Evolutionary conservation across 2,113 vertebrate species (phyloP).

Genomic region (Psettodes erumei): DNA sequence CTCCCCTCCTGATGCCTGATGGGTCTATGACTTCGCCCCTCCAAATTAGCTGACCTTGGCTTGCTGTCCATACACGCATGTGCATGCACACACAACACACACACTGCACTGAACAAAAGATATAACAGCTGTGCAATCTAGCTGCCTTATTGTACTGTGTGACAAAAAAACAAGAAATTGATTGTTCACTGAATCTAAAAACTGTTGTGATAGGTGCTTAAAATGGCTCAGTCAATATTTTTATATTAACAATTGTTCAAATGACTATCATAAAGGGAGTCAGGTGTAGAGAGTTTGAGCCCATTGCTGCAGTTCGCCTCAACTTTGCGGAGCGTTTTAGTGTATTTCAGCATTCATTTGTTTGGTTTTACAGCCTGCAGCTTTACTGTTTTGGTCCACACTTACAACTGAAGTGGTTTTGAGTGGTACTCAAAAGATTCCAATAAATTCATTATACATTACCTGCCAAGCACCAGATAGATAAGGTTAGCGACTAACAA

Average conservation of each 20-base stretch:
- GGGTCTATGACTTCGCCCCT: conserved; percentile 70
- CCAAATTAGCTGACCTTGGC: conserved; percentile 77
- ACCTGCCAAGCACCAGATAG: too few relatives aligned
- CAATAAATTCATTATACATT: too few relatives aligned
- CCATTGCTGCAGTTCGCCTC: background rate
- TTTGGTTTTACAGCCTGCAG: background rate
- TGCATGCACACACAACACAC: conserved; percentile 9
- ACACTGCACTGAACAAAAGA: too few relatives aligned
- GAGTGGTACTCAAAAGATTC: too few relatives aligned
- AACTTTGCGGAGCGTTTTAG: background rate
- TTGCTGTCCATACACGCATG: conserved; percentile 1
- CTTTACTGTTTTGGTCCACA: too few relatives aligned
- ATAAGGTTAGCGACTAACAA: too few relatives aligned
- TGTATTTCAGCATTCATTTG: too few relatives aligned
- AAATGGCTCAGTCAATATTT: background rate
- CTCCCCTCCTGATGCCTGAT: conserved; percentile 87
- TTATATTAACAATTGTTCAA: background rate
- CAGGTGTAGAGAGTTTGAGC: background rate
- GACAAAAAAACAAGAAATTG: too few relatives aligned
- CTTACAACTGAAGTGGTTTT: too few relatives aligned
- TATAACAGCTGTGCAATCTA: too few relatives aligned
- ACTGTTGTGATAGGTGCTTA: background rate
- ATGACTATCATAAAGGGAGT: background rate
- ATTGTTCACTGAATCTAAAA: too few relatives aligned
- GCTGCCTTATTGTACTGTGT: too few relatives aligned